A percentile compares a stretch with the other conserved stretches of the same genome.
phyloP scores from a whole-genome alignment of 2,113 vertebrate species.

The Bathybates hornii region DNA sequence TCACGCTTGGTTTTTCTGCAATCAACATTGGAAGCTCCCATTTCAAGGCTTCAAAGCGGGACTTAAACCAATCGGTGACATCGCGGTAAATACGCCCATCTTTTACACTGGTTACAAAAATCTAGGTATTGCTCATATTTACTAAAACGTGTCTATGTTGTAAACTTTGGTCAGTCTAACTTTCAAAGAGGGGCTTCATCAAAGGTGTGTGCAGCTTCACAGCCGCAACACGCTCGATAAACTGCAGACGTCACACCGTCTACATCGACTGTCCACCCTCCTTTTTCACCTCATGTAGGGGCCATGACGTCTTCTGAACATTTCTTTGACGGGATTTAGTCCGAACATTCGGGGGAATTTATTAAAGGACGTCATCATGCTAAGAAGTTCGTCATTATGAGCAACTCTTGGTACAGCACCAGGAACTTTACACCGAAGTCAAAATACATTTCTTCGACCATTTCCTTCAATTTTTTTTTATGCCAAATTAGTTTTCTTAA shows the following conservation, averaged over 20 bases:
- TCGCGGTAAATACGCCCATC: rapidly evolving
- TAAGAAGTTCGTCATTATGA: neutral
- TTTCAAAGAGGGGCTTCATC: neutral
- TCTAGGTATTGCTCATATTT: neutral
- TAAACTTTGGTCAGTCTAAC: neutral
- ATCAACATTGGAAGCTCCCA: rapidly evolving
- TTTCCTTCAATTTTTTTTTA: neutral
- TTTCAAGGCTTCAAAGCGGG: rapidly evolving
- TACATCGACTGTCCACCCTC: neutral
- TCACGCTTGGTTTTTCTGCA: neutral
- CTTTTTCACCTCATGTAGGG: rapidly evolving
- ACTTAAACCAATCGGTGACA: rapidly evolving
- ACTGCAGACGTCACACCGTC: neutral
- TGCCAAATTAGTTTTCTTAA: neutral
- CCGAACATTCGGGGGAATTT: rapidly evolving
- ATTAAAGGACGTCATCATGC: neutral
- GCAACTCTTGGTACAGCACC: rapidly evolving
- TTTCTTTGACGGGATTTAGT: neutral
- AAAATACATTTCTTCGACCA: rapidly evolving
- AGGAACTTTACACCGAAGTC: neutral
- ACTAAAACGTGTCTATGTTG: neutral
- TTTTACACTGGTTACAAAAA: neutral
- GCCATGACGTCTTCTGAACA: neutral
- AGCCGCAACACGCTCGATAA: neutral
- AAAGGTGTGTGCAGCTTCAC: neutral